Evolutionary conservation across 2,113 vertebrate species (phyloP).

Genomic region (Sylvia atricapilla): DNA sequence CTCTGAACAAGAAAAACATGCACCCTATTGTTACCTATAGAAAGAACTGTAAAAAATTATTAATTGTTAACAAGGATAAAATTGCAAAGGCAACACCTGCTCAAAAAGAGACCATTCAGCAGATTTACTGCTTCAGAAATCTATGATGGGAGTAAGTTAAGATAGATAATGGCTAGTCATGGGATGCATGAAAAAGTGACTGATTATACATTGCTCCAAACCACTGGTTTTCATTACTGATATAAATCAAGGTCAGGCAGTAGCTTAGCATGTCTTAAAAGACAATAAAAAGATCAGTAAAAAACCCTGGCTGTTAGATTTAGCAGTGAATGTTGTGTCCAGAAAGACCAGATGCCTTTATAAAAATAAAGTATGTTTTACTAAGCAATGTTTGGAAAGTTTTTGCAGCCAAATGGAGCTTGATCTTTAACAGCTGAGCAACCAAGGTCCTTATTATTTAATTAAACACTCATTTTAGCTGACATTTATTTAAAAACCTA

Average conservation of each 20-base stretch:
- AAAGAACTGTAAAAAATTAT: conserved; percentile 1
- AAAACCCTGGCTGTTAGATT: neutral
- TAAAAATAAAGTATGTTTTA: conserved; percentile 17
- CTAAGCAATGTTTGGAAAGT: conserved; percentile 15
- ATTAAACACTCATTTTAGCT: conserved; percentile 14
- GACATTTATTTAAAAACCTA: neutral
- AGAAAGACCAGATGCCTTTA: conserved; percentile 24
- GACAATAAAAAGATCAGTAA: conserved; percentile 25
- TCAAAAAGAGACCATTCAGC: neutral
- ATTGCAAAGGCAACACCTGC: conserved; percentile 6
- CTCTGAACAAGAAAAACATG: neutral
- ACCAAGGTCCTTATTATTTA: conserved; percentile 31
- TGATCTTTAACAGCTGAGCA: neutral
- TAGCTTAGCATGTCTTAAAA: conserved; percentile 10
- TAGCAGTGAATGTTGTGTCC: neutral
- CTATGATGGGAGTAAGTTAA: neutral
- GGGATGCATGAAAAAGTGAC: neutral
- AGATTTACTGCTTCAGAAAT: neutral
- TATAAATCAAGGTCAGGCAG: conserved; percentile 11
- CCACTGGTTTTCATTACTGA: conserved; percentile 12
- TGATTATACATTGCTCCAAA: conserved; percentile 9
- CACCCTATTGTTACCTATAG: neutral
- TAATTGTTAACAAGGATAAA: neutral
- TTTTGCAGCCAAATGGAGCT: neutral
- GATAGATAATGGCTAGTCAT: neutral